These are phyloP conservation scores for Marronus borbonicus DNA, from an alignment of 2,888 invertebrate species.

Conservation along the genomic window DNA sequence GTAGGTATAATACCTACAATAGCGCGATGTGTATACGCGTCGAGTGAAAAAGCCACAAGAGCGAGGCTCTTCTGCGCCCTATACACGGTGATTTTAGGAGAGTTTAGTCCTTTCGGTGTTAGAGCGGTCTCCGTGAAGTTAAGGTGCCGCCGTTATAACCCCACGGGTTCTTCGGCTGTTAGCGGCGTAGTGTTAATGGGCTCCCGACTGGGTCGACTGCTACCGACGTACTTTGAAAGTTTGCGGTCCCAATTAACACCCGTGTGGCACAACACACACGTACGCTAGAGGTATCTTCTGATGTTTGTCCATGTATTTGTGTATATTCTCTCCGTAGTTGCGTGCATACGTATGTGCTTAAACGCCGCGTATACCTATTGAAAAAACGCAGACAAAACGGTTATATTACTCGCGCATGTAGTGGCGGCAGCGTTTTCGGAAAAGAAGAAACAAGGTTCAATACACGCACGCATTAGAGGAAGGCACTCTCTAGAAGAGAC, in stretches of 20 bases:
- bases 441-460: slow-evolving; percentile 30
- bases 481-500: neutral
- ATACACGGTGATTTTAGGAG: slow-evolving; percentile 29
- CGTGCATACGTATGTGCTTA: slow-evolving; percentile 19
- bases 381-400: slow-evolving; percentile 38
- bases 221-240: slow-evolving; percentile 57
- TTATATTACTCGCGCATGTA: slow-evolving; percentile 11
- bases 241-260: slow-evolving; percentile 58
- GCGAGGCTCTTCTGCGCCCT: neutral
- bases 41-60: neutral
- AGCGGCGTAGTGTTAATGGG: slow-evolving; percentile 59
- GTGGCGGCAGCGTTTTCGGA: slow-evolving; percentile 21
- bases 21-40: slow-evolving; percentile 10
- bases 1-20: slow-evolving; percentile 34
- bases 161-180: slow-evolving; percentile 53
- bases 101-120: slow-evolving; percentile 31
- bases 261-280: slow-evolving; percentile 39
- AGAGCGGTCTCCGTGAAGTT: slow-evolving; percentile 32
- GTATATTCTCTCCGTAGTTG: neutral
- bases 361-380: slow-evolving; percentile 27
- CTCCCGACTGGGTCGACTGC: slow-evolving; percentile 59
- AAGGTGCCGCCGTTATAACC: slow-evolving; percentile 47
- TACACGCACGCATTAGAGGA: slow-evolving; percentile 16
- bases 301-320: slow-evolving; percentile 20
- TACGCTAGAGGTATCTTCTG: slow-evolving; percentile 14